Evolutionary conservation across 2,888 invertebrate genomes (phyloP).

Genomic region (Scaptomyza reducta): DNA sequence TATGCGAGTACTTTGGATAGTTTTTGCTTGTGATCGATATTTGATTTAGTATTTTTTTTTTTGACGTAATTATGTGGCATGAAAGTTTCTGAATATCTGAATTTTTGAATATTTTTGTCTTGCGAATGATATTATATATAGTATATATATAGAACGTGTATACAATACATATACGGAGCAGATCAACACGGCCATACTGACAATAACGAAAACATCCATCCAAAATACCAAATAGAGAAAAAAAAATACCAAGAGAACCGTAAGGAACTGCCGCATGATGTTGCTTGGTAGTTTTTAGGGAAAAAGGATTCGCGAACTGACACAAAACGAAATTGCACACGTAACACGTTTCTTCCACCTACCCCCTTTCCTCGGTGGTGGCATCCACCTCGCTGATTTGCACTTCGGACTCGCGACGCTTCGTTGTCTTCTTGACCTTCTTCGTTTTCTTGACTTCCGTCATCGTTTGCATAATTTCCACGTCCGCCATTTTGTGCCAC

Average conservation of each 20-base stretch:
- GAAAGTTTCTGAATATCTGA: constrained; percentile 15
- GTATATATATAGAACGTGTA: constrained; percentile 12
- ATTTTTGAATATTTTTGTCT: constrained; percentile 13
- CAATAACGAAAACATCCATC: constrained; percentile 21
- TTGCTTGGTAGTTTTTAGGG: constrained; percentile 2
- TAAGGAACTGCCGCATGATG: background rate
- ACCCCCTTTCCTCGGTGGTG: constrained; percentile 90
- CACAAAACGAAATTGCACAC: constrained; percentile 63
- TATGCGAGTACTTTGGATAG: constrained; percentile 54
- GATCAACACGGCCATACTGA: constrained; percentile 16
- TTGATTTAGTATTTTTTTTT: constrained; percentile 35
- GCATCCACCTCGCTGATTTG: constrained; percentile 92
- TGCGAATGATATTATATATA: constrained; percentile 16
- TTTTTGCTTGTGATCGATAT: constrained; percentile 45
- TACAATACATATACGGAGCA: constrained; percentile 37
- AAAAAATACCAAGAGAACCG: background rate
- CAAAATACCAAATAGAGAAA: constrained; percentile 40
- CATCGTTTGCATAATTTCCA: constrained; percentile 93
- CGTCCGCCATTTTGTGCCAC: constrained; percentile 91
- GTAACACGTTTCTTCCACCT: constrained; percentile 89
- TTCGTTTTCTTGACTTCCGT: constrained; percentile 93
- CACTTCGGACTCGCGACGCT: constrained; percentile 92
- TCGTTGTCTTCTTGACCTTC: constrained; percentile 95
- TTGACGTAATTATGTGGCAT: constrained; percentile 39
- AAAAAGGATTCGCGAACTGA: constrained; percentile 44